phyloP scores from a whole-genome alignment of 1,140 invertebrate genomes.

The Plutomurus gul region DNA sequence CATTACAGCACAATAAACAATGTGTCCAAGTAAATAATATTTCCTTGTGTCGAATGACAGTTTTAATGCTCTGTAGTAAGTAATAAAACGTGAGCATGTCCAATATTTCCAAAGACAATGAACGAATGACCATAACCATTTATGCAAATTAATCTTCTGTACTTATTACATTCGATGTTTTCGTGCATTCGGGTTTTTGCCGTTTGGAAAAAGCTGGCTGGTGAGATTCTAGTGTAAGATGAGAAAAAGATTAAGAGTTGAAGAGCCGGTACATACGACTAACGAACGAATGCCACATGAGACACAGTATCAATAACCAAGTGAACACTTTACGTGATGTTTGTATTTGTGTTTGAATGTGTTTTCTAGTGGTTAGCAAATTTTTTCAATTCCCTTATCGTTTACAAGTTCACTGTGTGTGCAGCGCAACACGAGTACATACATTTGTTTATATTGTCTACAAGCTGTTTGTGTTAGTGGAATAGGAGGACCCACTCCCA shows the following conservation, averaged over 20 bases:
- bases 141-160: conserved; percentile 1
- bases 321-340: no score
- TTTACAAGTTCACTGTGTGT: no score
- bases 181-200: neutral
- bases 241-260: neutral
- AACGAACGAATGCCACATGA: neutral
- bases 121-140: neutral
- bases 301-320: no score
- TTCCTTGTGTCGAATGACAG: neutral
- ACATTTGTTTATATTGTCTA: no score
- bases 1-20: neutral
- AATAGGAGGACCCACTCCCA: no score
- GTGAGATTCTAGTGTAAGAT: conserved; percentile 9
- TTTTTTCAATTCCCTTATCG: no score
- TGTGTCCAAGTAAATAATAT: neutral
- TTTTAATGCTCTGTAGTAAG: neutral
- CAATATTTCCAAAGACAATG: neutral
- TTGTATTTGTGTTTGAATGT: no score
- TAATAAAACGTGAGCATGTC: neutral
- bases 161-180: neutral
- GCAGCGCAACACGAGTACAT: no score
- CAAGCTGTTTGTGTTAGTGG: no score
- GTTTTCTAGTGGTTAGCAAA: no score
- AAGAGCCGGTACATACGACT: neutral
- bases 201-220: conserved; percentile 9